phyloP scores from a whole-genome alignment of 2,113 vertebrate species.

The Gallinago jamesoni region DNA sequence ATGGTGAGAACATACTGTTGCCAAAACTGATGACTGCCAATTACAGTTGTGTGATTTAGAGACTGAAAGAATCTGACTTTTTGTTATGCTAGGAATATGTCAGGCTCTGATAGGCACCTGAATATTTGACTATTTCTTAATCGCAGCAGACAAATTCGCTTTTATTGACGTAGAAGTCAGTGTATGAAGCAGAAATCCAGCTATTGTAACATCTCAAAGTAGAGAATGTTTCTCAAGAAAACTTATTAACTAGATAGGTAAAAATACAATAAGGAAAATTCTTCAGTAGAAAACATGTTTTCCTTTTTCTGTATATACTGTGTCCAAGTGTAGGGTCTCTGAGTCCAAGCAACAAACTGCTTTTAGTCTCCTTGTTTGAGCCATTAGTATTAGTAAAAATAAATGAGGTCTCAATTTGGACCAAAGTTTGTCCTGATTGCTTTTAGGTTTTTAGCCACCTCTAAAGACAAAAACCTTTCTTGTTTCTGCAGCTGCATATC shows the following conservation, averaged over 20 bases:
- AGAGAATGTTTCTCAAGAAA: background rate
- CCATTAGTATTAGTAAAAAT: background rate
- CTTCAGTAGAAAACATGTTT: background rate
- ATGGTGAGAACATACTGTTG: constrained; percentile 37
- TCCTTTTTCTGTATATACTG: background rate
- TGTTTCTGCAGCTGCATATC: background rate
- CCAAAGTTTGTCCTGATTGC: background rate
- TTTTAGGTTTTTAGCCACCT: background rate
- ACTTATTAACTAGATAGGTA: background rate
- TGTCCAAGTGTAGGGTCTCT: background rate
- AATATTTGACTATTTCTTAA: background rate
- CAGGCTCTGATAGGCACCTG: background rate
- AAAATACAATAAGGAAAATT: background rate
- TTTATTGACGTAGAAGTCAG: background rate
- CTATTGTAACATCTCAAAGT: background rate
- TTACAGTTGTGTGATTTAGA: constrained; percentile 52
- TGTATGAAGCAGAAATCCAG: background rate
- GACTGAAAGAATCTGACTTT: background rate
- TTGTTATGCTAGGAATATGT: background rate
- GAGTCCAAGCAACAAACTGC: background rate
- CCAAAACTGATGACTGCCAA: constrained; percentile 54
- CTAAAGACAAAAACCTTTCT: background rate
- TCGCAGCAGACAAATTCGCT: background rate
- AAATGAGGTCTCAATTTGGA: background rate
- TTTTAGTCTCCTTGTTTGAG: background rate